Evolutionary conservation across 2,888 invertebrate genomes (phyloP).

Genomic region (Heliconius hortense): DNA sequence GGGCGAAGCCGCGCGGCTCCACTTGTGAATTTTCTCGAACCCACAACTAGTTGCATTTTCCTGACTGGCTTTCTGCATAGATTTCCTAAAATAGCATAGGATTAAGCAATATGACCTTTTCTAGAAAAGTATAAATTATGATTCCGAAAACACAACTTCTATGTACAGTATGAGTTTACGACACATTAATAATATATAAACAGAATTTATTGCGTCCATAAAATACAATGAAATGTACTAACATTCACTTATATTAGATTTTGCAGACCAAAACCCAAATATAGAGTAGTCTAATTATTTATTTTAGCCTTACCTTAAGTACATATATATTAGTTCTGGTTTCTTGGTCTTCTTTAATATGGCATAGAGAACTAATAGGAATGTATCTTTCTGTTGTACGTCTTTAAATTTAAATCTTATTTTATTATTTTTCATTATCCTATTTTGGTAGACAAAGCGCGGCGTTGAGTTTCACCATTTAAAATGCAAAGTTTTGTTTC

Average conservation of each 20-base stretch:
- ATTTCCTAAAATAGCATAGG: neutral
- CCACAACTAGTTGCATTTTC: no score
- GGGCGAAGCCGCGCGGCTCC: no score
- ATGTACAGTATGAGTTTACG: constrained; percentile 4
- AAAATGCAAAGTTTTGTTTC: no score
- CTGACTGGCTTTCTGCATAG: neutral
- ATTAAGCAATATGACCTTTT: neutral
- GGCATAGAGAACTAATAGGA: no score
- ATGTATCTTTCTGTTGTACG: no score
- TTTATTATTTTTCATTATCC: no score
- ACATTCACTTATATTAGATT: constrained; percentile 20
- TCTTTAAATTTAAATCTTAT: no score
- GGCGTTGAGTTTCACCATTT: no score
- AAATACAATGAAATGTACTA: constrained; percentile 16
- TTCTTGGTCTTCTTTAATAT: neutral
- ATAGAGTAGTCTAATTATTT: constrained; percentile 5
- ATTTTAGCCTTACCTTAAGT: neutral
- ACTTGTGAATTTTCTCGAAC: no score
- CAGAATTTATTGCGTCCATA: constrained; percentile 14
- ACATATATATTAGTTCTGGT: neutral
- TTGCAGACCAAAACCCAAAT: neutral
- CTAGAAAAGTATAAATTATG: neutral
- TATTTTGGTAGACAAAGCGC: no score
- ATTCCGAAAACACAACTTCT: neutral
- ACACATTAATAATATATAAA: constrained; percentile 16